Evolutionary conservation across 1,140 invertebrate genomes (phyloP).

Genomic region (Acromyrmex echinatior): DNA sequence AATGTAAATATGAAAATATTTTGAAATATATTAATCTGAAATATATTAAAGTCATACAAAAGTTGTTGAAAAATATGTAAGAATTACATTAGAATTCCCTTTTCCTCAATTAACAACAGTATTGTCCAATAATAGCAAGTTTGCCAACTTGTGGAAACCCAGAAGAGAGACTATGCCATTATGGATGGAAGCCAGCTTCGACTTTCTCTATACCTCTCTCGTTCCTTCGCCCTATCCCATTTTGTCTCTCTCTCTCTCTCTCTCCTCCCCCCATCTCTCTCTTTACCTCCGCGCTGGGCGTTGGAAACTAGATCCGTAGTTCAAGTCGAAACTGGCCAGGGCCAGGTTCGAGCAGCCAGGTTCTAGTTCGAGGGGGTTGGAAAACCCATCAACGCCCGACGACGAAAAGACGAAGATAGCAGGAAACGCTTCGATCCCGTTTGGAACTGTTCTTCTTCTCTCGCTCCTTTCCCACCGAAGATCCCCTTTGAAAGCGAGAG

Average conservation of each 20-base stretch:
- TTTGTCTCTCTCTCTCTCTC: neutral
- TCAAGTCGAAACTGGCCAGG: constrained; percentile 69
- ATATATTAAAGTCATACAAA: neutral
- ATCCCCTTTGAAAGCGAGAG: constrained; percentile 56
- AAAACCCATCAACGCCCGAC: constrained; percentile 75
- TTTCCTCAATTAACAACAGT: neutral
- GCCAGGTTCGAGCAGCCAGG: constrained; percentile 63
- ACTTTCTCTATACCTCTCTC: constrained; percentile 23
- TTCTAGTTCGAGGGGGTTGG: constrained; percentile 54
- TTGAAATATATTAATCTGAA: neutral
- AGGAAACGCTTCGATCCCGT: constrained; percentile 45
- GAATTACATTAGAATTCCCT: neutral
- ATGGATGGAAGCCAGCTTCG: constrained; percentile 41
- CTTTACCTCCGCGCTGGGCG: constrained; percentile 37
- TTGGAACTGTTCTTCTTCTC: constrained; percentile 46
- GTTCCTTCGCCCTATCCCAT: neutral
- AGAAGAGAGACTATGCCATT: constrained; percentile 40
- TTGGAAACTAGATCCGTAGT: constrained; percentile 73
- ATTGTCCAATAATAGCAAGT: constrained; percentile 16
- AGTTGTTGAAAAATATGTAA: neutral
- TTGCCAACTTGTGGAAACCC: constrained; percentile 40
- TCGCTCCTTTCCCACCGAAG: constrained; percentile 54
- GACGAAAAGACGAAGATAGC: constrained; percentile 45
- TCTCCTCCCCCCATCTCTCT: neutral
- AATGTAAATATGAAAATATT: neutral